Evolutionary conservation across 2,113 vertebrate species (phyloP), one percentile per base, ranked within the genome.

Genomic region (Camarhynchus parvulus): DNA sequence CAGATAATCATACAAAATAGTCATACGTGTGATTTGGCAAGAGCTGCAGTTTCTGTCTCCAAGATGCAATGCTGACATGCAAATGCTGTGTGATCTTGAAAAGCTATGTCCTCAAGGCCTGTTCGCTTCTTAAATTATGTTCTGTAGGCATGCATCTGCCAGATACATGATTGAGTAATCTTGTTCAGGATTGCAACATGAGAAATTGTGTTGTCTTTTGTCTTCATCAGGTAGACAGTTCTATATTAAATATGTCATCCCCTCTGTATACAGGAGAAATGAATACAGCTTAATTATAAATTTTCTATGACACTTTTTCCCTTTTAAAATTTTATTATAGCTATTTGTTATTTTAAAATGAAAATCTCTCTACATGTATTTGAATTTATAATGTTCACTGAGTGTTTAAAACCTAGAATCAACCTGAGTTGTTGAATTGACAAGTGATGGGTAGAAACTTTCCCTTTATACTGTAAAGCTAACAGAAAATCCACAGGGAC

Each of bases 91-190:
- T 95, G 17, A 66, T 91, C 44, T 73, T 82, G 74, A 94, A 70
- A 94, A 95, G 49, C 74, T 61, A 5, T 89, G 58, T 72, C 93
- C 87, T 95, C 68, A 22, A 82, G 95, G 91, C 77, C 37, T 94
- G 42, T 61, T 79, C 21, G 25, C 27, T 15, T 75, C 31, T n/a
- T 41, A 31, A 77, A n/a, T 53, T 47, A 27, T 24, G 12, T 91
- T 84, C 58, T 79, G 30, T 76, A 76, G 80, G 58, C 41, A 17
- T 33, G 35, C 13, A 2, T 61, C 67, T 95, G 81, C 46, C 37
- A 64, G 31, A 24, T 70, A 27, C 0, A 7, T 25, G 41, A 30
- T 42, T 68, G 49, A 73, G 78, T 87, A 87, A 94, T 72, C 67
- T 33, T 89, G 21, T 28, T 64, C 52, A 52, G 69, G 33, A 78